phyloP scores from a whole-genome alignment of 2,113 vertebrate species.

The Sebastes fasciatus region DNA sequence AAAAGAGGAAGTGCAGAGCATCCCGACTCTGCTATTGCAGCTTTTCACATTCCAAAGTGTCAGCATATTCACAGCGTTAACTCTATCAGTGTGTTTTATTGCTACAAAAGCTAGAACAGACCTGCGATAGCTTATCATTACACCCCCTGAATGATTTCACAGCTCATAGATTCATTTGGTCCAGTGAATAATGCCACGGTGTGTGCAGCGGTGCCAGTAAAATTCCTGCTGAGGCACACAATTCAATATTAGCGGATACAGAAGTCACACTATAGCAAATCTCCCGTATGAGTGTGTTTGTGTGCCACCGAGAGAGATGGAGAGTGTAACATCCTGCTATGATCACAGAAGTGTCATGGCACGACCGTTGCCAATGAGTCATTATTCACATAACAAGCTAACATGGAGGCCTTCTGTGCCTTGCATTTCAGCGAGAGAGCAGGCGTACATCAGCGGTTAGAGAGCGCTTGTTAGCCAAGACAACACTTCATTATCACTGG shows the following conservation, averaged over 20 bases:
- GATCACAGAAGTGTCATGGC: slow-evolving; percentile 44
- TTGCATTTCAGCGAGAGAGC: slow-evolving; percentile 36
- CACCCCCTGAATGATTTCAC: slow-evolving; percentile 72
- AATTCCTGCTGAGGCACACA: slow-evolving; percentile 63
- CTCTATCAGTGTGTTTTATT: slow-evolving; percentile 68
- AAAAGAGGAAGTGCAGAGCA: slow-evolving; percentile 10
- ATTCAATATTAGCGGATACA: slow-evolving; percentile 47
- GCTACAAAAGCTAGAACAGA: slow-evolving; percentile 53
- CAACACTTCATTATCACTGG: slow-evolving; percentile 69
- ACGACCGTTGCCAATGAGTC: slow-evolving; percentile 33
- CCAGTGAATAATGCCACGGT: slow-evolving; percentile 56
- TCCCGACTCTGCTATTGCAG: slow-evolving; percentile 40
- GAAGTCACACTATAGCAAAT: slow-evolving; percentile 21
- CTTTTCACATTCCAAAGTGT: slow-evolving; percentile 49
- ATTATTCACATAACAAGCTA: slow-evolving; percentile 47
- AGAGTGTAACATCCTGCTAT: neutral
- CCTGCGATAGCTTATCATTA: slow-evolving; percentile 71
- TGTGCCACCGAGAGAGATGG: neutral
- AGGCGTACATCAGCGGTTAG: neutral
- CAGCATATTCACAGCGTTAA: slow-evolving; percentile 59
- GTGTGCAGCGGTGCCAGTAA: slow-evolving; percentile 62
- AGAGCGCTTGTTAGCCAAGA: slow-evolving; percentile 56
- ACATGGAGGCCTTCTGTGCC: slow-evolving; percentile 27
- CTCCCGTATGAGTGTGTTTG: neutral
- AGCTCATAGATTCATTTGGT: slow-evolving; percentile 74